These are phyloP conservation scores for Crenichthys baileyi DNA, from an alignment of 2,797 vertebrate genomes.

Conservation along the genomic window DNA sequence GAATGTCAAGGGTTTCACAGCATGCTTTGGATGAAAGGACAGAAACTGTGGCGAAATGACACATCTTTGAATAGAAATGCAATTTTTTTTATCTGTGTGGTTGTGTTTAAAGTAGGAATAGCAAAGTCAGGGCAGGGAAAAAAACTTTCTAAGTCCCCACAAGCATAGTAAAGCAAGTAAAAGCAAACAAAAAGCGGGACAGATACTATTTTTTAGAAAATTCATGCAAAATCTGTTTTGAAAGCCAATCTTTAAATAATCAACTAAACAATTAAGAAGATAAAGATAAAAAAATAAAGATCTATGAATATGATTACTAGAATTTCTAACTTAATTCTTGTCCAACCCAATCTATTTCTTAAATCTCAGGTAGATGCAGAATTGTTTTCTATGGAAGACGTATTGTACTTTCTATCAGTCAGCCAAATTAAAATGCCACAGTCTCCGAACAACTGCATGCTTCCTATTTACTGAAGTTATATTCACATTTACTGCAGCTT, in stretches of 20 bases:
- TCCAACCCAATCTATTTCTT: background rate
- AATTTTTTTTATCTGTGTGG: conserved; percentile 15
- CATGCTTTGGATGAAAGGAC: conserved; percentile 59
- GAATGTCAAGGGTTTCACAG: conserved; percentile 65
- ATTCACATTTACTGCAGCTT: background rate
- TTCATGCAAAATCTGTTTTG: background rate
- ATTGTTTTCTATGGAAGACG: background rate
- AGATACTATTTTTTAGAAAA: background rate
- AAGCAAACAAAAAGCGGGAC: conserved; percentile 16
- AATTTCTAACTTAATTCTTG: background rate
- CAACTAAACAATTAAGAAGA: background rate
- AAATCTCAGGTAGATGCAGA: conserved; percentile 9
- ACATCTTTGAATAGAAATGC: conserved; percentile 54
- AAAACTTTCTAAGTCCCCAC: background rate
- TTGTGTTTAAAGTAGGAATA: conserved; percentile 55
- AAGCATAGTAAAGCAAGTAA: background rate
- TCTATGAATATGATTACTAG: background rate
- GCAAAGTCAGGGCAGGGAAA: background rate
- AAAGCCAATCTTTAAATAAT: background rate
- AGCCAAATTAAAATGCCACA: conserved; percentile 19
- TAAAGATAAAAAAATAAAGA: background rate
- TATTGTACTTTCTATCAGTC: conserved; percentile 3
- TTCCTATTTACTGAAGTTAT: too few relatives aligned
- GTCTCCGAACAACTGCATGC: background rate
- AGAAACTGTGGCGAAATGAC: conserved; percentile 68